These are phyloP conservation scores for Pinna nobilis DNA, from an alignment of 1,140 invertebrate species.

Conservation along the genomic window DNA sequence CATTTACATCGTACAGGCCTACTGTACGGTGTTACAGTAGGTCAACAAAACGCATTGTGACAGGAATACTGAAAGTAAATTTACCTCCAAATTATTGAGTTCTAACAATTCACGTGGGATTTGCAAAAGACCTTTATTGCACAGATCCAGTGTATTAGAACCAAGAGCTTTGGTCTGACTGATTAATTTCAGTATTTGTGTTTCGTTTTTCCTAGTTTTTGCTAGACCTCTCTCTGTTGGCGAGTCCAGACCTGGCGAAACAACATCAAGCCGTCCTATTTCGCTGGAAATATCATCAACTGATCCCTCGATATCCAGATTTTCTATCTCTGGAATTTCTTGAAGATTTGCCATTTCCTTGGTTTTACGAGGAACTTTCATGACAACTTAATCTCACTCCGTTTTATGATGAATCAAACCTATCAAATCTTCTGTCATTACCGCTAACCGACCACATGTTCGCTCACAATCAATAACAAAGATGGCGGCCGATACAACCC, in stretches of 20 bases:
- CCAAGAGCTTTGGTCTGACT: constrained; percentile 52
- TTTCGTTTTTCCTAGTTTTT: constrained; percentile 56
- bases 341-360: constrained; percentile 40
- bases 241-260: constrained; percentile 47
- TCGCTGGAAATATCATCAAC: constrained; percentile 51
- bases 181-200: constrained; percentile 59
- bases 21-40: neutral
- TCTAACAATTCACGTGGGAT: constrained; percentile 69
- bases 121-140: constrained; percentile 57
- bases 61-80: too few species aligned
- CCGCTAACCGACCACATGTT: constrained; percentile 17
- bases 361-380: neutral
- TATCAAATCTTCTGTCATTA: neutral
- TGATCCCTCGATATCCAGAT: constrained; percentile 36
- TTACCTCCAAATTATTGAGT: constrained; percentile 67
- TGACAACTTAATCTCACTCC: neutral
- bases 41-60: neutral
- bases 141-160: constrained; percentile 65
- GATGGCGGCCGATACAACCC: constrained; percentile 50
- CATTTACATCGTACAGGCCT: neutral
- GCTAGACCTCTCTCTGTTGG: constrained; percentile 63
- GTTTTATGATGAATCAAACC: neutral
- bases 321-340: constrained; percentile 26
- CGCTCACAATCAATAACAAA: constrained; percentile 39
- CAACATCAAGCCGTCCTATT: constrained; percentile 46